Evolutionary conservation across 2,113 vertebrate genomes (phyloP), one percentile per base, ranked within the genome.

Genomic region (Larimichthys polyactis): DNA sequence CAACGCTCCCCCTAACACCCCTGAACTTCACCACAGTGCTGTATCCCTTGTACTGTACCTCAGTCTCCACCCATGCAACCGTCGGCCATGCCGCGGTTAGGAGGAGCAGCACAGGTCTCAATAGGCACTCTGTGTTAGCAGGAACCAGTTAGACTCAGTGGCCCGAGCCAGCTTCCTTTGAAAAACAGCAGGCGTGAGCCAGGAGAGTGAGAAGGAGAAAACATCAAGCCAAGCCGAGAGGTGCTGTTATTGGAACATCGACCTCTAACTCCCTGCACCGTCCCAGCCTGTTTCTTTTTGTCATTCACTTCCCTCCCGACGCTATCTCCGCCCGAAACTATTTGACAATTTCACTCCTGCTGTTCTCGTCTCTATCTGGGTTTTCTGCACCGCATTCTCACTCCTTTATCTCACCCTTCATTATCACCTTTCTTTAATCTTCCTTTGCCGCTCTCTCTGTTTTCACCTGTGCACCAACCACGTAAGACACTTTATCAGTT

Each of bases 91-190:
- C 72, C 80, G 83, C 22, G 64, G 81, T 87, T 80, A 80, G 74
- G 73, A 81, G 86, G 83, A 84, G 79, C 76, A 16, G 79, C 22
- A 11, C 81, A 74, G 75, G 70, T 79, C 87, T 95, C 91, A 95
- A 95, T 95, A 82, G 90, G 62, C 32, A 43, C 86, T 91, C 91
- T 96, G 94, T 96, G 86, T 83, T 82, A 82, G 62, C 77, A 92
- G 89, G 90, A 93, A 89, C 87, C 82, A 73, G 90, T 83, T 78
- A 65, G 91, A 91, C 90, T 84, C 91, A 36, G 79, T 29, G 15
- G 79, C 78, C 81, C 48, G 71, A 89, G 87, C 93, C 91, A 90
- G 89, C 85, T 95, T 95, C 94, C 94, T 93, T 94, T 90, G 83
- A 89, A 91, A 95, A 96, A 95, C 93, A 95, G 84, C 89, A 84